Base-by-base conservation (phyloP, 2,113 vertebrate species). In the Morone chrysops region DNA sequence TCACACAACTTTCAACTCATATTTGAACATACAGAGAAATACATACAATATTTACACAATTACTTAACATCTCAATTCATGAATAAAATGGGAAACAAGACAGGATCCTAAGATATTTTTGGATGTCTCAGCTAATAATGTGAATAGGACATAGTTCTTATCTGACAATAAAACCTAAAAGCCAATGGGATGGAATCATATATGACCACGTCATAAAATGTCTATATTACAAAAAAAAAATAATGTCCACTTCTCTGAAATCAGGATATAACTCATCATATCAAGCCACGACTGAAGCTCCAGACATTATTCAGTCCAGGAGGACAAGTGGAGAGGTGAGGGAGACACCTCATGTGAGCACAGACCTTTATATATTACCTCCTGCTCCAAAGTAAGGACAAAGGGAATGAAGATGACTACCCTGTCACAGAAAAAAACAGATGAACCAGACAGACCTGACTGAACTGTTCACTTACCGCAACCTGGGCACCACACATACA, bases 361-460 rank as follows among this genome's bases (percentile, higher is more conserved):
- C 76, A 87, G 91, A 75, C 85, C 85, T 92, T 94, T 94, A 94
- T 91, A 90, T 92, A 94, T 94, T 86, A 90, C 90, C 90, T 86
- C 83, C 85, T 88, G 90, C 90, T 92, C 88, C 93, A 90, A 94
- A 94, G 92, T 92, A 94, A 95, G 93, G 94, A 94, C 92, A 94
- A 94, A 92, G 87, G 68, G 88, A 95, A 94, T 94, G 90, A 97
- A 98, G 97, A 98, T 98, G 97, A 97, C 93, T 95, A 62, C 84
- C 85, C 93, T 93, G 93, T 93, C 93, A 94, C 48, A 14, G 75
- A 69, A 43, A 85, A 81, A 89, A 94, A 94, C 86, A 82, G 83
- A 92, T 93, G 92, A 95, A 95, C 80, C 89, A 93, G 77, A 87
- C 89, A 88, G 79, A 90, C 75, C 83, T 92, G 90, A 90, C 87